Conservation (phyloP, 2,113 vertebrate genomes). For the Eurypyga helias region DNA sequence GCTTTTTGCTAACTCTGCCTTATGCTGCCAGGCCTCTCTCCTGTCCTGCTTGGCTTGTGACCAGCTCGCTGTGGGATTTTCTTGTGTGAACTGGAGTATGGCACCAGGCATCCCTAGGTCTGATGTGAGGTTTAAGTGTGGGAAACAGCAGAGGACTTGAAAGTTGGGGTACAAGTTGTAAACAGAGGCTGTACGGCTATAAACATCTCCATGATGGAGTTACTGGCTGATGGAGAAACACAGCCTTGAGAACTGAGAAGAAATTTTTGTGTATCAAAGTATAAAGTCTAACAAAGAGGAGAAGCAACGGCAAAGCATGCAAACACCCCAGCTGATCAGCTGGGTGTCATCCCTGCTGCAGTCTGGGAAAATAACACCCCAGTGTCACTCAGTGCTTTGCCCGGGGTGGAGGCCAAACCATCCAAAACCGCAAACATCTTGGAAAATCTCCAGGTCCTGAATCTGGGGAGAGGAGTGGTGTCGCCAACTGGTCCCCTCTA, state of each 20-base stretch:
- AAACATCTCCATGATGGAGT: neutral
- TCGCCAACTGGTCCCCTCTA: neutral
- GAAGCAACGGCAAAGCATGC: neutral
- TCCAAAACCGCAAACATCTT: neutral
- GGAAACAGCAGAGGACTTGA: neutral
- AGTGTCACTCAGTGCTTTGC: neutral
- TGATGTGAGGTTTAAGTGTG: fast-evolving
- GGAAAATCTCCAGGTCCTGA: neutral
- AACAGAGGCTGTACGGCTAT: neutral
- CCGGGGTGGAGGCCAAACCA: neutral
- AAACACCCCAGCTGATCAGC: neutral
- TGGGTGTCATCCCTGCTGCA: neutral
- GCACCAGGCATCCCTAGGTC: neutral
- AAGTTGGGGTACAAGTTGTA: neutral
- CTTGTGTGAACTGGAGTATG: neutral
- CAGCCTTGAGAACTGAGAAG: neutral
- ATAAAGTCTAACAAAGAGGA: neutral
- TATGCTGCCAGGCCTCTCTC: neutral
- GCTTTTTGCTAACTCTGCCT: neutral
- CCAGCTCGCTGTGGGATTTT: neutral
- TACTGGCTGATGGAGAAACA: neutral
- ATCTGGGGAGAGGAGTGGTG: neutral
- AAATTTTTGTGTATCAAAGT: neutral
- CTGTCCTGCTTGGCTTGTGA: neutral
- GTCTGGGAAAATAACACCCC: neutral